Percentiles rank a stretch among this genome's conserved stretches.
Conservation (phyloP, 2,888 invertebrate species). For the Zonitis immaculata region DNA sequence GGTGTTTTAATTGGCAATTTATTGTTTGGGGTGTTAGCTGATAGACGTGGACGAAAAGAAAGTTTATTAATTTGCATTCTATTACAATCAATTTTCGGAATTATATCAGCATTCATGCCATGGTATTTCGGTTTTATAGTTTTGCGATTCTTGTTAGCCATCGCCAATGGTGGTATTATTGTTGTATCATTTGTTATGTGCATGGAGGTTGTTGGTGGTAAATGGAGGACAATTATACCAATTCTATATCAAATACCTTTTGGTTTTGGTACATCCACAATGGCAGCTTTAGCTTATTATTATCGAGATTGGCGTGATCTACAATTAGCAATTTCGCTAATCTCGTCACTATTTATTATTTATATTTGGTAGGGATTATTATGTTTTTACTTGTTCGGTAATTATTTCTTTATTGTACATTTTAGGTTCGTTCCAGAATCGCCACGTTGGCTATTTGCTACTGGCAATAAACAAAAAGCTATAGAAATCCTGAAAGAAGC, state of each 20-base stretch:
- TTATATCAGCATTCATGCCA: slow-evolving; percentile 53
- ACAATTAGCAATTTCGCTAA: slow-evolving; percentile 53
- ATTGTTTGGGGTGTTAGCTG: slow-evolving; percentile 57
- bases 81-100: slow-evolving; percentile 53
- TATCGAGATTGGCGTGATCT: slow-evolving; percentile 60
- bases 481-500: slow-evolving; percentile 46
- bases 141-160: slow-evolving; percentile 54
- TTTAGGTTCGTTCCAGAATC: slow-evolving; percentile 56
- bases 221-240: slow-evolving; percentile 58
- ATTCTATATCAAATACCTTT: slow-evolving; percentile 62
- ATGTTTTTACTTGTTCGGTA: too few species aligned
- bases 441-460: slow-evolving; percentile 59
- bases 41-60: slow-evolving; percentile 58
- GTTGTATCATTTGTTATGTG: slow-evolving; percentile 64
- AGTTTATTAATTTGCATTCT: slow-evolving; percentile 56
- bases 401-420: too few species aligned
- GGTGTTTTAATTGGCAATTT: slow-evolving; percentile 60
- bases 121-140: slow-evolving; percentile 54
- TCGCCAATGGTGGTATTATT: slow-evolving; percentile 60
- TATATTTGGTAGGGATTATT: slow-evolving; percentile 56
- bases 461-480: slow-evolving; percentile 52
- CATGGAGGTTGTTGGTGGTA: slow-evolving; percentile 60
- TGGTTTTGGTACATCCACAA: slow-evolving; percentile 55
- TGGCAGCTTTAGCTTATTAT: slow-evolving; percentile 56
- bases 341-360: slow-evolving; percentile 51